phyloP scores from a whole-genome alignment of 64 coral and sea anemone genomes.

The Platygyra sinensis region DNA sequence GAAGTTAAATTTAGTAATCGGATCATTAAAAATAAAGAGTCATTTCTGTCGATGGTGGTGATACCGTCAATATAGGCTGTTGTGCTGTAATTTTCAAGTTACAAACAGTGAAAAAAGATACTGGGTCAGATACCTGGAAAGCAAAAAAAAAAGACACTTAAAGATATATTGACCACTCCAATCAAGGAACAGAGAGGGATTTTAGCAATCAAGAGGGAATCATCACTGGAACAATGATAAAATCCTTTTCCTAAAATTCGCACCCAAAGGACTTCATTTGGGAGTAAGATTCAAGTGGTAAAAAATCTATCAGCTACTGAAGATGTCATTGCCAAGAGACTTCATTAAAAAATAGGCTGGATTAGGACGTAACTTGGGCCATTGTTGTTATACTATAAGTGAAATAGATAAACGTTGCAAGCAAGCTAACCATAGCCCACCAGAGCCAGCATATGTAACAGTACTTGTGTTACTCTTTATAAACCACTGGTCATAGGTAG shows the following conservation, averaged over 20 bases:
- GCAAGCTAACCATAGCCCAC: too few relatives aligned
- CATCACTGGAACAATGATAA: background rate
- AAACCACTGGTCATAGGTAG: background rate
- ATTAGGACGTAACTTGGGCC: too few relatives aligned
- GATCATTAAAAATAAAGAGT: background rate
- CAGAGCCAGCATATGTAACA: background rate
- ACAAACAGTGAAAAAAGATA: slow-evolving; percentile 53
- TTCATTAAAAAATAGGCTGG: too few relatives aligned
- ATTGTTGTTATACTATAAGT: too few relatives aligned
- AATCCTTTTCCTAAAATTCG: background rate
- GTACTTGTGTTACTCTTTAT: background rate
- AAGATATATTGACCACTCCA: background rate
- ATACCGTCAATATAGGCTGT: slow-evolving; percentile 44
- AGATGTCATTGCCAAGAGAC: too few relatives aligned
- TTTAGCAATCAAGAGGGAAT: background rate
- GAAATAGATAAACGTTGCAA: too few relatives aligned
- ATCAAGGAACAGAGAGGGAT: background rate
- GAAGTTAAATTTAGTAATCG: background rate
- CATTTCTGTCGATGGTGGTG: slow-evolving; percentile 30
- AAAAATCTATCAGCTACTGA: too few relatives aligned
- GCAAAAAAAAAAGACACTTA: background rate
- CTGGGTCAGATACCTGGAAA: slow-evolving; percentile 27
- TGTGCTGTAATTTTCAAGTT: slow-evolving; percentile 46
- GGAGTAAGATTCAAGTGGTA: too few relatives aligned
- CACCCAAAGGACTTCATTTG: too few relatives aligned